Evolutionary conservation across 2,797 vertebrate genomes (phyloP).

Genomic region (Acanthurus tractus): DNA sequence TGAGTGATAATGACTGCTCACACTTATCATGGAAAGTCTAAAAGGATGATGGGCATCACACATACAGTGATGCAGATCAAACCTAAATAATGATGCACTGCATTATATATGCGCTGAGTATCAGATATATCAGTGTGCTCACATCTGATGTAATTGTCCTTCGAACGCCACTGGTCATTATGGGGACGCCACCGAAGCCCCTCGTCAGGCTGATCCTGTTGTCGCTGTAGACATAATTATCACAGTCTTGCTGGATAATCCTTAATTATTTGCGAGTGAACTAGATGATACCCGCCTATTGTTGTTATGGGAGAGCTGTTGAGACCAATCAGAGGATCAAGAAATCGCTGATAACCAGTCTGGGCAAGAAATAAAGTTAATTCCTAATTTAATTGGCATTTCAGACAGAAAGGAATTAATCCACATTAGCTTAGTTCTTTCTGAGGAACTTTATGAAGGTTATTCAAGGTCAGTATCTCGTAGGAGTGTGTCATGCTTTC

Average conservation of each 20-base stretch:
- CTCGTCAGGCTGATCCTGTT: constrained; percentile 64
- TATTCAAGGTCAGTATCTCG: constrained; percentile 68
- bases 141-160: constrained; percentile 40
- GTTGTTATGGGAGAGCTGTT: constrained; percentile 60
- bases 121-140: constrained; percentile 18
- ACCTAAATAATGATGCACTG: constrained; percentile 37
- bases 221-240: constrained; percentile 72
- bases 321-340: constrained; percentile 65
- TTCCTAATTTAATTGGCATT: constrained; percentile 83
- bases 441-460: constrained; percentile 61
- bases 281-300: constrained; percentile 68
- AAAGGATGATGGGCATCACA: constrained; percentile 46
- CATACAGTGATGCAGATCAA: constrained; percentile 39
- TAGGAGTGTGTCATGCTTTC: constrained; percentile 50
- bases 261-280: constrained; percentile 77
- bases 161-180: constrained; percentile 58
- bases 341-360: constrained; percentile 63
- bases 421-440: constrained; percentile 69
- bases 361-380: constrained; percentile 66
- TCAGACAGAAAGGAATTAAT: constrained; percentile 71
- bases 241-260: constrained; percentile 71
- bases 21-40: constrained; percentile 36
- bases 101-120: neutral
- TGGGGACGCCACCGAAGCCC: constrained; percentile 44
- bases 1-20: constrained; percentile 46